These are phyloP conservation scores for Myodes glareolus DNA, from an alignment of 2,113 vertebrate genomes.

Conservation along the genomic window DNA sequence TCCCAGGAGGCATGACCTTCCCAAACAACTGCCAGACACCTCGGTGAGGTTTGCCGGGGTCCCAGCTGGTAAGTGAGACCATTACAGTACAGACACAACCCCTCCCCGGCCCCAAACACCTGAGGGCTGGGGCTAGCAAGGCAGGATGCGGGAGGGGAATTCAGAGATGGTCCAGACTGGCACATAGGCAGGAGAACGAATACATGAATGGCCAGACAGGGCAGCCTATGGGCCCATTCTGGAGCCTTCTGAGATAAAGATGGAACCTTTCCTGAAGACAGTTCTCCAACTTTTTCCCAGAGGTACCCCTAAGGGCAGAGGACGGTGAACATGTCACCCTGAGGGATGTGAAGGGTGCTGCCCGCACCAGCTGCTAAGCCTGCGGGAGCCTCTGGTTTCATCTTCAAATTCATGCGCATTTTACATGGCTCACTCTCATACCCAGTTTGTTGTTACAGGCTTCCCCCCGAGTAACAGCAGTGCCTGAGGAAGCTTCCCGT, in stretches of 20 bases:
- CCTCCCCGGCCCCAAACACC: background rate
- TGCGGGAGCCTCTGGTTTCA: constrained; percentile 60
- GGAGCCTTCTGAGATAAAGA: constrained; percentile 58
- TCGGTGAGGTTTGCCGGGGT: background rate
- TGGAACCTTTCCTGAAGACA: constrained; percentile 23
- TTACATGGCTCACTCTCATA: constrained; percentile 51
- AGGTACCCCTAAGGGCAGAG: constrained; percentile 70
- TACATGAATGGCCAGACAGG: fast-evolving
- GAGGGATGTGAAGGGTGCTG: constrained; percentile 61
- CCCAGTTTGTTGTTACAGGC: background rate
- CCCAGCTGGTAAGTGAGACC: background rate
- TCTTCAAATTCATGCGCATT: constrained; percentile 74
- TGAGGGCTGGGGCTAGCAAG: background rate
- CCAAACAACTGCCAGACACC: no score
- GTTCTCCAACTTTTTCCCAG: constrained; percentile 15
- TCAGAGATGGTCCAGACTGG: background rate
- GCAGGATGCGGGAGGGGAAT: background rate
- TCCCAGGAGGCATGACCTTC: no score
- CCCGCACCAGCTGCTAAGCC: constrained; percentile 47
- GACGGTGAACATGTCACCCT: constrained; percentile 56
- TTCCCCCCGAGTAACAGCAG: background rate
- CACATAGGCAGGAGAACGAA: background rate
- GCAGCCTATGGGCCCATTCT: background rate
- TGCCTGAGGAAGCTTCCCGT: background rate
- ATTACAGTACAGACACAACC: background rate